Conservation (phyloP, 2,797 vertebrate genomes). For the Lates japonicus region DNA sequence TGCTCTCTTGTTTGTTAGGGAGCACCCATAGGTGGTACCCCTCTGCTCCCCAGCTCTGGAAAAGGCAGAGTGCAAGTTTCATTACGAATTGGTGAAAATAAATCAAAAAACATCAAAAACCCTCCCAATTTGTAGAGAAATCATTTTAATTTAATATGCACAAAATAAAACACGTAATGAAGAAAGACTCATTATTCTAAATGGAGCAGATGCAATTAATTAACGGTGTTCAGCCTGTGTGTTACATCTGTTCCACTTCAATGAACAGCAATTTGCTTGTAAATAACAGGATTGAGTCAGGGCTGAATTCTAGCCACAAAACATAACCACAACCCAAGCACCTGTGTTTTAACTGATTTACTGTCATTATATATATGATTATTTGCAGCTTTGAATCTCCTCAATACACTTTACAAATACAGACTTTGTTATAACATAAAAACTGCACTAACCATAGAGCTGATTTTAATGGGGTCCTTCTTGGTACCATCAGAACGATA, state of each 20-base stretch:
- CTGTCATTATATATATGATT: neutral
- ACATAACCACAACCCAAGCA: neutral
- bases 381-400: neutral
- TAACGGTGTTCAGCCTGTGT: neutral
- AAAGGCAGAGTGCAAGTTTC: constrained; percentile 3
- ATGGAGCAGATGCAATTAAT: neutral
- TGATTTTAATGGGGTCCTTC: constrained; percentile 97
- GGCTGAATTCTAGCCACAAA: neutral
- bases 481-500: constrained; percentile 96
- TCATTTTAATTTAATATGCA: neutral
- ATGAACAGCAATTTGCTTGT: neutral
- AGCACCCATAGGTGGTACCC: constrained; percentile 98
- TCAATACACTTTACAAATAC: neutral
- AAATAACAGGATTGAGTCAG: neutral
- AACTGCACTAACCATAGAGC: constrained; percentile 91
- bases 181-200: constrained; percentile 7
- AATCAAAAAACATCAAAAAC: neutral
- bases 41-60: constrained; percentile 95
- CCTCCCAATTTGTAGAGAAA: neutral
- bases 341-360: neutral
- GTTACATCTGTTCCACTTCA: constrained; percentile 2
- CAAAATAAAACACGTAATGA: constrained; percentile 1
- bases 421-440: neutral
- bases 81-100: neutral
- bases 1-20: constrained; percentile 80